Evolutionary conservation across 2,113 vertebrate genomes (phyloP).

Genomic region (Stercorarius parasiticus): DNA sequence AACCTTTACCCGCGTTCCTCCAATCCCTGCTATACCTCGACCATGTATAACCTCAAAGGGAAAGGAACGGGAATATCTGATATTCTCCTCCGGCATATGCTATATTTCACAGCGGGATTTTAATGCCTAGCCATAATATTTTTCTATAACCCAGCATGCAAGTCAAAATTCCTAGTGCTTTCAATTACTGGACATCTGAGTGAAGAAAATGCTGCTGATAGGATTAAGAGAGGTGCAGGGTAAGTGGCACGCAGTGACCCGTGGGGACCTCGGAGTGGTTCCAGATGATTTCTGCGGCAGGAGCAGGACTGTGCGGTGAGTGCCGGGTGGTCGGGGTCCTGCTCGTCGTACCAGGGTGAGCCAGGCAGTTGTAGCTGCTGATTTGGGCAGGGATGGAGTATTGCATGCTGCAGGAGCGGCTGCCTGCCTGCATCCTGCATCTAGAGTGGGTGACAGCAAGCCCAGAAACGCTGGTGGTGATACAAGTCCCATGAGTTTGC

Average conservation of each 20-base stretch:
- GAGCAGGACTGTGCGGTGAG: not conserved
- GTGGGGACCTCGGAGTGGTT: not conserved
- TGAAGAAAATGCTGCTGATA: not conserved
- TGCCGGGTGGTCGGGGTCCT: not conserved
- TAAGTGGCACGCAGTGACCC: not conserved
- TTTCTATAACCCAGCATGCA: constrained; percentile 3
- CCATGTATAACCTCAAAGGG: not conserved
- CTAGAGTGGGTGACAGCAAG: not conserved
- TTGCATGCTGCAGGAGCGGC: not conserved
- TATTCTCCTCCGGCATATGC: not conserved
- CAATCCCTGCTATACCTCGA: not conserved
- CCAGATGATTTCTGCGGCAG: not conserved
- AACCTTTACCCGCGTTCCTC: not conserved
- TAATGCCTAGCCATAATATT: not conserved
- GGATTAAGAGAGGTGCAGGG: constrained; percentile 2
- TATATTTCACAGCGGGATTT: not conserved
- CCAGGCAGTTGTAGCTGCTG: not conserved
- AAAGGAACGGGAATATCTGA: not conserved
- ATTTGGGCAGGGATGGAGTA: not conserved
- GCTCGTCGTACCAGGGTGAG: fast-evolving
- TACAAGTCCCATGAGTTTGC: fast-evolving
- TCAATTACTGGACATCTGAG: not conserved
- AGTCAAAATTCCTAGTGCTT: constrained; percentile 15
- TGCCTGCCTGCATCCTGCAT: not conserved
- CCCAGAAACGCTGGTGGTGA: not conserved